A percentile compares a stretch with the other conserved stretches of the same genome.
phyloP scores from a whole-genome alignment of 2,888 invertebrate species.

The Lysandra bellargus region DNA sequence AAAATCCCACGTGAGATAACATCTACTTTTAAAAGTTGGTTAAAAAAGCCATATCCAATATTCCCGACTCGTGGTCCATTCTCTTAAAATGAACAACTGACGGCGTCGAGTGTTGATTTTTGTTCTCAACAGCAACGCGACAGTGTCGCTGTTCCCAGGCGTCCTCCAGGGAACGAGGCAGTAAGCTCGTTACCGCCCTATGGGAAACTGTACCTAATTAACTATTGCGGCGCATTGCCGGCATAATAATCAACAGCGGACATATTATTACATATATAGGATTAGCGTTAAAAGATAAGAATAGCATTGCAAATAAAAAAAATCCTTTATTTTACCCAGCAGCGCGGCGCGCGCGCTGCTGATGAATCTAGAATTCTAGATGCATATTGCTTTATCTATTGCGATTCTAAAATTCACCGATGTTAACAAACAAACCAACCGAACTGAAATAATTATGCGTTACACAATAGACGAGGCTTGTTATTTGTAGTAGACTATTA shows the following conservation, averaged over 20 bases:
- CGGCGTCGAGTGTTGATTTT: conserved; percentile 72
- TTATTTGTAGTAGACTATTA: too few species aligned
- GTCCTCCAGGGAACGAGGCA: conserved; percentile 58
- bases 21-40: not conserved
- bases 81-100: conserved; percentile 61
- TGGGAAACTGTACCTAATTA: conserved; percentile 42
- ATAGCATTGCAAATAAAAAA: too few species aligned
- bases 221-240: conserved; percentile 34
- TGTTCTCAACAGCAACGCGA: conserved; percentile 65
- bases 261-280: not conserved
- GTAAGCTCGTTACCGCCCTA: conserved; percentile 67
- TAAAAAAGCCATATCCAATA: conserved; percentile 47
- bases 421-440: too few species aligned
- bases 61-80: not conserved
- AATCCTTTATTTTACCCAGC: too few species aligned
- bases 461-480: too few species aligned
- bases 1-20: not conserved
- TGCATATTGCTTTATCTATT: too few species aligned
- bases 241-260: not conserved
- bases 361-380: too few species aligned
- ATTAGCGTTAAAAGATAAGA: too few species aligned
- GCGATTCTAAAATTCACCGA: too few species aligned
- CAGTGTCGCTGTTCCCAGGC: conserved; percentile 58
- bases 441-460: too few species aligned
- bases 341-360: too few species aligned